Conservation (phyloP, 2,888 invertebrate species). For the Ectemnius continuus region DNA sequence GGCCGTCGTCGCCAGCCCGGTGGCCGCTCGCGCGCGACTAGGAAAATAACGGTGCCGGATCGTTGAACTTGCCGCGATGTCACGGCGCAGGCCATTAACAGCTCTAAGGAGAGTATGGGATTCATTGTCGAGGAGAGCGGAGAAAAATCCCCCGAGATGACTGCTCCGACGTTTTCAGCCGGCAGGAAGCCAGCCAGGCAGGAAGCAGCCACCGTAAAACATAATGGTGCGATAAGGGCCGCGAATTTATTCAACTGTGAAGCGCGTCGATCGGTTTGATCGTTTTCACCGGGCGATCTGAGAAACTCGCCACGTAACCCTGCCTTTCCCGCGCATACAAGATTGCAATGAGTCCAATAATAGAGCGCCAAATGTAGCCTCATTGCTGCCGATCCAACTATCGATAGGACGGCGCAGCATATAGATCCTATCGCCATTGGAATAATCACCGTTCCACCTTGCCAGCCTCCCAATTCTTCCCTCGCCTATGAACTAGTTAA, state of each 20-base stretch:
- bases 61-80: constrained; percentile 61
- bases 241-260: constrained; percentile 54
- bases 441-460: too few species aligned
- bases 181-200: constrained; percentile 25
- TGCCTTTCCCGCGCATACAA: too few species aligned
- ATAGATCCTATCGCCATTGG: too few species aligned
- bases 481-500: too few species aligned
- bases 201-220: constrained; percentile 29
- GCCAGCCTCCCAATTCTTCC: too few species aligned
- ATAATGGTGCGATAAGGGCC: constrained; percentile 55
- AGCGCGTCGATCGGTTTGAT: constrained; percentile 34
- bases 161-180: constrained; percentile 8
- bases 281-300: background rate
- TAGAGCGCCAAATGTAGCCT: too few species aligned
- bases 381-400: too few species aligned
- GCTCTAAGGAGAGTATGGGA: constrained; percentile 39
- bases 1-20: constrained; percentile 17
- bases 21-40: constrained; percentile 25
- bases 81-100: constrained; percentile 49
- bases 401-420: too few species aligned
- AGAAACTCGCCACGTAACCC: too few species aligned
- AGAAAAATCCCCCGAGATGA: constrained; percentile 38
- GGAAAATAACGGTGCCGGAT: constrained; percentile 64
- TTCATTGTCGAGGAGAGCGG: constrained; percentile 46
- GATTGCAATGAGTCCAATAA: too few species aligned